These are phyloP conservation scores for Steinernema feltiae DNA, from an alignment of 1,140 invertebrate genomes.

Conservation along the genomic window DNA sequence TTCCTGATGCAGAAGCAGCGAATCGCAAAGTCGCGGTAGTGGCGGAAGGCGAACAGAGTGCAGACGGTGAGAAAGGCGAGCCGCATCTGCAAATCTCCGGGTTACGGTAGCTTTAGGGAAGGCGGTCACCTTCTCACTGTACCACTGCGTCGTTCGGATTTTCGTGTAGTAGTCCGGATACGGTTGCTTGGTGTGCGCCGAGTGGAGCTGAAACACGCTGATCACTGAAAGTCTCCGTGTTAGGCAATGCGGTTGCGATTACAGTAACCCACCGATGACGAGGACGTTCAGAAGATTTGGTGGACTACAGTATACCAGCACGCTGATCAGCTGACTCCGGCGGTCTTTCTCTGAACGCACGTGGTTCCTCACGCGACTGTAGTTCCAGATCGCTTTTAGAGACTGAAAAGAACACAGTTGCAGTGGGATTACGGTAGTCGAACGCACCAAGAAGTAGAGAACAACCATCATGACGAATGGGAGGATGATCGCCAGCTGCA, in stretches of 20 bases:
- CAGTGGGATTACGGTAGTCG: neutral
- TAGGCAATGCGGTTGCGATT: neutral
- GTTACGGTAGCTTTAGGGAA: neutral
- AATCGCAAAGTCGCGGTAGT: neutral
- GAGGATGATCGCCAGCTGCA: neutral
- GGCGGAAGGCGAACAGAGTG: neutral
- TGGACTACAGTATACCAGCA: neutral
- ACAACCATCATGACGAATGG: neutral
- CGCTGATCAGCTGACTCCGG: neutral
- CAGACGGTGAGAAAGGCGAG: neutral
- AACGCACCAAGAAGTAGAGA: neutral
- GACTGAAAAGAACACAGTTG: neutral
- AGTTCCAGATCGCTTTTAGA: neutral
- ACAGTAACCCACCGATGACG: neutral
- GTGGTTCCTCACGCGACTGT: constrained; percentile 1
- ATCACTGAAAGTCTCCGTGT: neutral
- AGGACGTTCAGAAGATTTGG: neutral
- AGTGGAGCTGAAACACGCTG: neutral
- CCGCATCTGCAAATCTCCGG: neutral
- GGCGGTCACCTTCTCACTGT: neutral
- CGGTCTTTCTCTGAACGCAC: neutral
- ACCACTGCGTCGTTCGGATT: neutral
- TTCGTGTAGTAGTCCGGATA: neutral
- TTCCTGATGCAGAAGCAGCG: neutral
- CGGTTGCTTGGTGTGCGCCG: neutral